phyloP scores from a whole-genome alignment of 1,140 invertebrate species.

The Drosophila azteca region DNA sequence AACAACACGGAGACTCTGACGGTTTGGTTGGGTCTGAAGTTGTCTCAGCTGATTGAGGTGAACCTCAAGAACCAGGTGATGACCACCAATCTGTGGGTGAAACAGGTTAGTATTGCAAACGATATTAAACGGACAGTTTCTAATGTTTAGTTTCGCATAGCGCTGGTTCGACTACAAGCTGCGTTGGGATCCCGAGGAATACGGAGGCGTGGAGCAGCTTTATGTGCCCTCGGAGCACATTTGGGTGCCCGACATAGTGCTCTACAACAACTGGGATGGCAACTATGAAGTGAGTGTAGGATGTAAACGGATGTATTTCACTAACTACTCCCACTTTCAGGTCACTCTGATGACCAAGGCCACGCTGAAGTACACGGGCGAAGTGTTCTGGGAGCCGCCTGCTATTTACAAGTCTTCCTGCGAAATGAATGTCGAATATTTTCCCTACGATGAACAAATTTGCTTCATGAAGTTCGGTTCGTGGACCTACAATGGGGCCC shows the following conservation, averaged over 20 bases:
- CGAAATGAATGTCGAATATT: conserved; percentile 97
- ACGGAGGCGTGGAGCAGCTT: conserved; percentile 95
- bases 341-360: conserved; percentile 99
- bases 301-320: background rate
- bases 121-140: background rate
- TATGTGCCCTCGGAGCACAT: conserved; percentile 97
- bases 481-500: conserved; percentile 96
- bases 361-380: conserved; percentile 93
- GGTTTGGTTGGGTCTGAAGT: conserved; percentile 94
- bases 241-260: conserved; percentile 95
- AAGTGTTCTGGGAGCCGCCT: conserved; percentile 98
- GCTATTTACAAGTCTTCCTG: conserved; percentile 99
- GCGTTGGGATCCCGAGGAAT: conserved; percentile 95
- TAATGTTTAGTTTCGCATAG: conserved; percentile 84
- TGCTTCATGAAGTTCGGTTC: conserved; percentile 98
- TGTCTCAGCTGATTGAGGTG: conserved; percentile 98
- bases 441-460: conserved; percentile 96
- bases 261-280: conserved; percentile 97
- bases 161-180: conserved; percentile 98
- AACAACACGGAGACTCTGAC: conserved; percentile 97
- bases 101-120: conserved; percentile 88
- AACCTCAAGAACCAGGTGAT: conserved; percentile 97
- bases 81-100: conserved; percentile 98
- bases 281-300: conserved; percentile 91
- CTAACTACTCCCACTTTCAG: conserved; percentile 55